A percentile compares a stretch with the other conserved stretches of the same genome.
These are phyloP conservation scores for Phalera bucephala DNA, from an alignment of 2,888 invertebrate genomes.

Conservation along the genomic window DNA sequence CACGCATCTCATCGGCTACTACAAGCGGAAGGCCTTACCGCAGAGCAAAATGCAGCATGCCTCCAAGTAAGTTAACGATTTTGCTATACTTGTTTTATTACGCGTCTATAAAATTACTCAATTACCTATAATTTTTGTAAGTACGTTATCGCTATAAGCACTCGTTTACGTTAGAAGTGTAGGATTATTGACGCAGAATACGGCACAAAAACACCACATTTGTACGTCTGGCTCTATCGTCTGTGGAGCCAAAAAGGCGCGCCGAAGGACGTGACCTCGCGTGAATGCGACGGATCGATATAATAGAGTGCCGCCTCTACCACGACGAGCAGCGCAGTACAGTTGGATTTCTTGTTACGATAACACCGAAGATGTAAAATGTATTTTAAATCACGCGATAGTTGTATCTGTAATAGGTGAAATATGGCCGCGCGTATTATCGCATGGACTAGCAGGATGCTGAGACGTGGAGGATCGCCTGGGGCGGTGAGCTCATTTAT, in stretches of 20 bases:
- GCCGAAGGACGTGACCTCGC: conserved; percentile 82
- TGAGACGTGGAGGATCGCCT: conserved; percentile 76
- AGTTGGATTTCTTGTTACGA: conserved; percentile 62
- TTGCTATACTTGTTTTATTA: too few species aligned
- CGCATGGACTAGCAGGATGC: conserved; percentile 72
- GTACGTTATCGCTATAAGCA: background rate
- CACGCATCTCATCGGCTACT: conserved; percentile 90
- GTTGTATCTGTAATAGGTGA: conserved; percentile 23
- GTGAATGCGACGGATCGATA: conserved; percentile 71
- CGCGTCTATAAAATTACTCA: too few species aligned
- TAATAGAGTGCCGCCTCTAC: conserved; percentile 54
- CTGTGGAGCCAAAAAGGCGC: conserved; percentile 69
- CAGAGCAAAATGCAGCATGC: conserved; percentile 92
- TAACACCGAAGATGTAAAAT: conserved; percentile 52
- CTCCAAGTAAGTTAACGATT: conserved; percentile 85
- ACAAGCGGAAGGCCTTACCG: conserved; percentile 92
- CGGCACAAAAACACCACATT: conserved; percentile 9
- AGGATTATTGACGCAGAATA: background rate
- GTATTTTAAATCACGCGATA: conserved; percentile 29
- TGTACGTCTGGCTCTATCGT: conserved; percentile 23
- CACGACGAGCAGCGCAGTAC: conserved; percentile 64
- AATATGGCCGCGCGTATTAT: conserved; percentile 64
- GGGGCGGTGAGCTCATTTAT: conserved; percentile 79
- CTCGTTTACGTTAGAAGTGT: background rate
- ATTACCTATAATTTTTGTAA: background rate